These are phyloP conservation scores for Eurois occulta DNA, from an alignment of 2,888 invertebrate genomes.

Conservation along the genomic window DNA sequence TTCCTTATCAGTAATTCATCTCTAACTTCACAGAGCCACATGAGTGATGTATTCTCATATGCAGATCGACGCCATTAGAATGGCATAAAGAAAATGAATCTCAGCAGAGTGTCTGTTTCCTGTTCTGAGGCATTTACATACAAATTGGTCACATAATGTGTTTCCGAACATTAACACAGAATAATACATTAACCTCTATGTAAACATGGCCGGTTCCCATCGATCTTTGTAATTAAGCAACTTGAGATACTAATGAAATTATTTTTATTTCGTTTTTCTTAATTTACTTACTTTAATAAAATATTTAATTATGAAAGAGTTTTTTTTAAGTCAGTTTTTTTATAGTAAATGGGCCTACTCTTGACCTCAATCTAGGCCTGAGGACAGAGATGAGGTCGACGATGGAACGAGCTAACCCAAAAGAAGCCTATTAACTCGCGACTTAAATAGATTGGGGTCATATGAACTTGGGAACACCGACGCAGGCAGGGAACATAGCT, in stretches of 20 bases:
- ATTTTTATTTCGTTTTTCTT: constrained; percentile 22
- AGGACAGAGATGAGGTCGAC: too few relatives aligned
- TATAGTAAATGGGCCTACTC: too few relatives aligned
- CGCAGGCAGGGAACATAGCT: too few relatives aligned
- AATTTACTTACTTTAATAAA: background rate
- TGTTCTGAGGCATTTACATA: constrained; percentile 54
- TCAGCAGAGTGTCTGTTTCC: constrained; percentile 36
- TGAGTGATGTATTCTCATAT: constrained; percentile 20
- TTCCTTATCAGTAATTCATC: constrained; percentile 4
- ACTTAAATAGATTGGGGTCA: too few relatives aligned
- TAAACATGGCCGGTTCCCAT: constrained; percentile 35
- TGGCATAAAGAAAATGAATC: constrained; percentile 46
- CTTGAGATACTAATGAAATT: constrained; percentile 17
- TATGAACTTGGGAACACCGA: too few relatives aligned
- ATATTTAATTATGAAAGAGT: background rate
- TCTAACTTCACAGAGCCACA: background rate
- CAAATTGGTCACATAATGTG: constrained; percentile 58
- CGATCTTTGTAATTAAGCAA: constrained; percentile 33
- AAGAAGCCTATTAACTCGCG: too few relatives aligned
- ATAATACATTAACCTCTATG: constrained; percentile 47
- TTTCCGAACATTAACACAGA: constrained; percentile 48
- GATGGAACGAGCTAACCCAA: too few relatives aligned
- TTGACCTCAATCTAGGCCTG: too few relatives aligned
- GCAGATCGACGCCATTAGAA: constrained; percentile 45
- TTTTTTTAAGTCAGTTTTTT: background rate